Percentiles rank a stretch among this genome's conserved stretches.
These are phyloP conservation scores for Hypanus sabinus DNA, from an alignment of 2,113 vertebrate genomes.

Conservation along the genomic window DNA sequence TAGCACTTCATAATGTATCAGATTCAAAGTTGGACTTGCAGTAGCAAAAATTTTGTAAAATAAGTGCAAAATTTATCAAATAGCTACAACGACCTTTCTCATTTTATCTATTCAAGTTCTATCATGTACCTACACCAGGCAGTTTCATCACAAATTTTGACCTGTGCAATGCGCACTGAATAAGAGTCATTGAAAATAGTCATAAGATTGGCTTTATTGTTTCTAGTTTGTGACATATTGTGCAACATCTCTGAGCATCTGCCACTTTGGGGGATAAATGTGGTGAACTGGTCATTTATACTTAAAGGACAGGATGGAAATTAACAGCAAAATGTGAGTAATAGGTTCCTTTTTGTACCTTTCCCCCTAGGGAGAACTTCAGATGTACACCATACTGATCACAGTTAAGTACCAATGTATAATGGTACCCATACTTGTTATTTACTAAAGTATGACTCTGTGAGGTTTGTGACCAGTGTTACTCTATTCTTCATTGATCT, in stretches of 20 bases:
- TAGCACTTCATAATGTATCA: background rate
- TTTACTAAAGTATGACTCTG: slow-evolving; percentile 7
- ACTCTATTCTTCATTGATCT: slow-evolving; percentile 10
- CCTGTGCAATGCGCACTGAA: background rate
- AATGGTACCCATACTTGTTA: background rate
- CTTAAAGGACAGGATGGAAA: slow-evolving; percentile 44
- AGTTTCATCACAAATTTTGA: background rate
- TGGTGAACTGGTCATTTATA: slow-evolving; percentile 38
- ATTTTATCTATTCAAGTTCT: background rate
- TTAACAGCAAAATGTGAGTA: slow-evolving; percentile 50
- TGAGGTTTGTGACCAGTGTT: background rate
- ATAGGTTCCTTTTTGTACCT: slow-evolving; percentile 40
- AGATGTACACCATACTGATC: slow-evolving; percentile 39
- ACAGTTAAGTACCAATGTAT: slow-evolving; percentile 28
- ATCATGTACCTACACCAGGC: background rate
- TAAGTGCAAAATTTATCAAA: background rate
- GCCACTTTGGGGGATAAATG: slow-evolving; percentile 38
- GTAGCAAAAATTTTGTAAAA: background rate
- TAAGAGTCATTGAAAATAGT: background rate
- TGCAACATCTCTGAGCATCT: slow-evolving; percentile 42
- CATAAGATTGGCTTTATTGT: slow-evolving; percentile 26
- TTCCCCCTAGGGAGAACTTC: slow-evolving; percentile 39
- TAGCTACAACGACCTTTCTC: background rate
- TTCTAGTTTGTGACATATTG: slow-evolving; percentile 41
- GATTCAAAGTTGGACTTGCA: background rate